phyloP scores from a whole-genome alignment of 1,140 invertebrate genomes.

The Panagrolaimus sp. region DNA sequence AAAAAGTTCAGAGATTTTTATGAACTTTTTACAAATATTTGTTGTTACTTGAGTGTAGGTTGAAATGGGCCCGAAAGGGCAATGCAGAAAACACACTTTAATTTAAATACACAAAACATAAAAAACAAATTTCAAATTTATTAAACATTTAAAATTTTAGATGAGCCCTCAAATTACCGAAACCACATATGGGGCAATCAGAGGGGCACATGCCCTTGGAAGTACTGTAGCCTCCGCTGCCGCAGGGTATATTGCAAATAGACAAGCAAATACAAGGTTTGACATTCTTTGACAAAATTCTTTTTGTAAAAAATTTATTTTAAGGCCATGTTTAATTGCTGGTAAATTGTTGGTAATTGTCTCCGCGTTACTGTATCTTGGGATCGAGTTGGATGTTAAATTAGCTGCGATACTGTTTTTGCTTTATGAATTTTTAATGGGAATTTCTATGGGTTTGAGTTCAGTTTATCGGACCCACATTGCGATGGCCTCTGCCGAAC shows the following conservation, averaged over 20 bases:
- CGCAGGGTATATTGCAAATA: slow-evolving; percentile 1
- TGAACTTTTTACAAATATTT: too few species aligned
- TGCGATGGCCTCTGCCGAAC: slow-evolving; percentile 1
- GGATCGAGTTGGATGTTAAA: not conserved
- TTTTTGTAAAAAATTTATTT: not conserved
- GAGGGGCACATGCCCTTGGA: not conserved
- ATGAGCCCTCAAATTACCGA: slow-evolving; percentile 6
- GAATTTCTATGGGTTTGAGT: not conserved
- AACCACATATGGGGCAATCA: slow-evolving; percentile 1
- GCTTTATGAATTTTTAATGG: slow-evolving; percentile 11
- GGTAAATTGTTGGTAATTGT: slow-evolving; percentile 2
- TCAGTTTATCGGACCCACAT: slow-evolving; percentile 1
- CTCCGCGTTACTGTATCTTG: not conserved
- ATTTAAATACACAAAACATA: too few species aligned
- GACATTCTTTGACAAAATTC: not conserved
- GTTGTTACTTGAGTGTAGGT: too few species aligned
- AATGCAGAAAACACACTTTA: too few species aligned
- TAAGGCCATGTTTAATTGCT: not conserved
- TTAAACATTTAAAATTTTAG: not conserved
- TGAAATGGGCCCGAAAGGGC: too few species aligned
- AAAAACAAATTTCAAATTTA: too few species aligned
- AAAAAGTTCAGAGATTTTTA: too few species aligned
- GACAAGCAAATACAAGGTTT: not conserved
- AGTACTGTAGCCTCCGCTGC: not conserved
- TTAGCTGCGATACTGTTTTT: not conserved